A percentile compares a stretch with the other conserved stretches of the same genome.
These are phyloP conservation scores for Champsocephalus gunnari DNA, from an alignment of 2,797 vertebrate genomes.

Conservation along the genomic window DNA sequence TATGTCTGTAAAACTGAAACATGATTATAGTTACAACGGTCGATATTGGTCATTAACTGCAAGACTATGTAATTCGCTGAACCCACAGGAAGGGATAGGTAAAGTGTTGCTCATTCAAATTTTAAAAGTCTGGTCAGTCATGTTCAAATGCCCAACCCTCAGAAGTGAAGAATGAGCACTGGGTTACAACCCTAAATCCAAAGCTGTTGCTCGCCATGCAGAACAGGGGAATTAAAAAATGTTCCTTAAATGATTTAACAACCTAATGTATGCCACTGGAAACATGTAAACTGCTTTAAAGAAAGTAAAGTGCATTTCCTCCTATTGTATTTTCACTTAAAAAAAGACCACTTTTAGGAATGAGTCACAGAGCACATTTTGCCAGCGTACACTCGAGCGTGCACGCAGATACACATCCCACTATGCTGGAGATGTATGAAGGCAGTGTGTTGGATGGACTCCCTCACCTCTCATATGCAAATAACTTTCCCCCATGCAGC, in stretches of 20 bases:
- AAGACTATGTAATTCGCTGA: constrained; percentile 2
- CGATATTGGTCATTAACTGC: constrained; percentile 17
- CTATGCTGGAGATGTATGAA: constrained; percentile 74
- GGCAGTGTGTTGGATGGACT: constrained; percentile 78
- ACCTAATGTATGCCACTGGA: neutral
- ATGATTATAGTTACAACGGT: constrained; percentile 11
- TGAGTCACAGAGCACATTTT: constrained; percentile 22
- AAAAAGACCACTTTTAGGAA: constrained; percentile 45
- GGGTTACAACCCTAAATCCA: constrained; percentile 18
- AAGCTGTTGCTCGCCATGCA: constrained; percentile 23
- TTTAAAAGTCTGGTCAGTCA: constrained; percentile 40
- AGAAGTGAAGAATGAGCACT: constrained; percentile 13
- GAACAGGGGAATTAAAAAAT: constrained; percentile 20
- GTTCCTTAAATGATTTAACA: constrained; percentile 43
- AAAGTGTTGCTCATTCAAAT: constrained; percentile 34
- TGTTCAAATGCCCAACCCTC: constrained; percentile 37
- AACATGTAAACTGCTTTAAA: constrained; percentile 32
- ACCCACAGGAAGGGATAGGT: constrained; percentile 7
- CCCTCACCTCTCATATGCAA: constrained; percentile 83
- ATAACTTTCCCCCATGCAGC: constrained; percentile 80
- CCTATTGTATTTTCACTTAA: constrained; percentile 6
- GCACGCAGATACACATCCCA: constrained; percentile 61
- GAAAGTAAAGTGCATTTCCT: constrained; percentile 24
- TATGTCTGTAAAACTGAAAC: constrained; percentile 16
- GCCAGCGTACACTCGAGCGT: constrained; percentile 23